phyloP scores from a whole-genome alignment of 2,888 invertebrate genomes.

The Xestia ashworthii region DNA sequence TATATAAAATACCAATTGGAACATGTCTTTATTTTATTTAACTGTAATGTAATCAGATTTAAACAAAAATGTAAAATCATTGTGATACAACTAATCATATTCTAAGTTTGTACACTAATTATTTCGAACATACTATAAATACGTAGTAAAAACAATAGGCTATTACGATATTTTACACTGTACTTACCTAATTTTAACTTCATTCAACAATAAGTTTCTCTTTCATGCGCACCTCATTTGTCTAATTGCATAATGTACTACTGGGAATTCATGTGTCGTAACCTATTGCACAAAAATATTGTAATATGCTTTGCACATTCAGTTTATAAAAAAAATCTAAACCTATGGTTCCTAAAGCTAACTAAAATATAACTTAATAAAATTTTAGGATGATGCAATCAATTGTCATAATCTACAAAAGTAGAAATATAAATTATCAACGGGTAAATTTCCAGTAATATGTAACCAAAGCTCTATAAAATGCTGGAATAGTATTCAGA shows the following conservation, averaged over 20 bases:
- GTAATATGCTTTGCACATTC: slow-evolving; percentile 64
- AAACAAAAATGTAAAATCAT: slow-evolving; percentile 70
- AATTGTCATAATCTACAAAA: slow-evolving; percentile 62
- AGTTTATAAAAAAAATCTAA: slow-evolving; percentile 51
- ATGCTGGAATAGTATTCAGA: slow-evolving; percentile 58
- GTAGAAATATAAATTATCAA: slow-evolving; percentile 55
- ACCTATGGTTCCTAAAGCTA: slow-evolving; percentile 49
- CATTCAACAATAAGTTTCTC: slow-evolving; percentile 59
- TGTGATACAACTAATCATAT: slow-evolving; percentile 68
- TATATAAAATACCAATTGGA: slow-evolving; percentile 72
- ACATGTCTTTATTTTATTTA: slow-evolving; percentile 80
- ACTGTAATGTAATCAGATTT: slow-evolving; percentile 69
- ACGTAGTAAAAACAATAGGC: slow-evolving; percentile 45
- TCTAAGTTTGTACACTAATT: slow-evolving; percentile 74
- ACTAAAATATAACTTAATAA: slow-evolving; percentile 53
- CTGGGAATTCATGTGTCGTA: slow-evolving; percentile 54
- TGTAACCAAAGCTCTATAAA: slow-evolving; percentile 57
- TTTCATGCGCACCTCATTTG: slow-evolving; percentile 39
- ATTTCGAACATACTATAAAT: slow-evolving; percentile 56
- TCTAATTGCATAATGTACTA: slow-evolving; percentile 57
- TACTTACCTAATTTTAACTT: slow-evolving; percentile 51
- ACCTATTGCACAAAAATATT: slow-evolving; percentile 70
- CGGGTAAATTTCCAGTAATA: slow-evolving; percentile 50
- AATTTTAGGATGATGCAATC: slow-evolving; percentile 56
- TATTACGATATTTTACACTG: slow-evolving; percentile 54